Evolutionary conservation across 2,113 vertebrate genomes (phyloP).

Genomic region (Tylochromis polylepis): DNA sequence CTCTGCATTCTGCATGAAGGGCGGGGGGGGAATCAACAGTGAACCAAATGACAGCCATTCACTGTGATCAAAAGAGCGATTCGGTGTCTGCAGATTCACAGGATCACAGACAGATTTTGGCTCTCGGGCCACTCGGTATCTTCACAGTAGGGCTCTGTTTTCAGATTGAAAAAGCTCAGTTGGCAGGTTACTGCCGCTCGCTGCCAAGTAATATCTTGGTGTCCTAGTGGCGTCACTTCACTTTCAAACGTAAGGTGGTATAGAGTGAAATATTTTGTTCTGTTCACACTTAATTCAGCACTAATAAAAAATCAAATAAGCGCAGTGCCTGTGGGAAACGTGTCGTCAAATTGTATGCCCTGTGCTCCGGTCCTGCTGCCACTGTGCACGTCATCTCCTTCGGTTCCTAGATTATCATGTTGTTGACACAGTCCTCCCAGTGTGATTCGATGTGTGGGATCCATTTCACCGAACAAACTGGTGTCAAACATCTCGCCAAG

Average conservation of each 20-base stretch:
- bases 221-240: background rate
- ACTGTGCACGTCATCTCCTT: background rate
- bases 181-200: background rate
- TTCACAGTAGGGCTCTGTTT: slow-evolving; percentile 20
- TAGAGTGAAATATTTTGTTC: background rate
- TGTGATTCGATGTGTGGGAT: slow-evolving; percentile 16
- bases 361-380: background rate
- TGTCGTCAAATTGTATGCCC: background rate
- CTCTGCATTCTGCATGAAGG: slow-evolving; percentile 42
- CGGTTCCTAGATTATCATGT: background rate
- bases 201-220: background rate
- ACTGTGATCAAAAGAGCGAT: slow-evolving; percentile 45
- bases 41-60: slow-evolving; percentile 31
- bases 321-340: background rate
- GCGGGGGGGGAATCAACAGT: slow-evolving; percentile 21
- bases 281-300: background rate
- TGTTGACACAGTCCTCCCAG: slow-evolving; percentile 26
- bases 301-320: background rate
- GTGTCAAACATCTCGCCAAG: slow-evolving; percentile 44
- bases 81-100: background rate
- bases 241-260: background rate
- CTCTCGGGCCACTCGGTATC: background rate
- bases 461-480: slow-evolving; percentile 39
- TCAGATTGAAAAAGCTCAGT: background rate
- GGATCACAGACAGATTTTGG: slow-evolving; percentile 1